These are phyloP conservation scores for Esox niger DNA, from an alignment of 2,113 vertebrate species.

Conservation along the genomic window DNA sequence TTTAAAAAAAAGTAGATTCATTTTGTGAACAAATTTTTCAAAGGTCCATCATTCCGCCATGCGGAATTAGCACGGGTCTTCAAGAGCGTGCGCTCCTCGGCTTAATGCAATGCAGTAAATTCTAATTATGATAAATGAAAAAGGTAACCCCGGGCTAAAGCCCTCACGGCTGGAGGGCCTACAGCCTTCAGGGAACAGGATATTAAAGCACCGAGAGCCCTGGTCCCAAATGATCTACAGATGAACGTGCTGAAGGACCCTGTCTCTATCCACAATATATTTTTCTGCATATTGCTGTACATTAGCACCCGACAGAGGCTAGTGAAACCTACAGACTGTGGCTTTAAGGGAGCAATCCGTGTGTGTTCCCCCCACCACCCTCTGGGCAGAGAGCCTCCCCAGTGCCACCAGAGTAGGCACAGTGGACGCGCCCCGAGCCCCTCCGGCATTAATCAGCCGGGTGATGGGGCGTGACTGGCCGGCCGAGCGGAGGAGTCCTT, in stretches of 20 bases:
- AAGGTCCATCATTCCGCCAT: background rate
- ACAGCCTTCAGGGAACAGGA: constrained; percentile 32
- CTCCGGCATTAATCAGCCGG: constrained; percentile 51
- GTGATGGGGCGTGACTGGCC: constrained; percentile 50
- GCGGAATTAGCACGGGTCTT: background rate
- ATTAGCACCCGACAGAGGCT: background rate
- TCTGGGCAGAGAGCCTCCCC: constrained; percentile 2
- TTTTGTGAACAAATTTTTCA: no score
- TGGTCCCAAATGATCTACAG: constrained; percentile 27
- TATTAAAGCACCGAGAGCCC: constrained; percentile 26
- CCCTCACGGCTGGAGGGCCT: constrained; percentile 28
- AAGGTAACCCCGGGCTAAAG: constrained; percentile 31
- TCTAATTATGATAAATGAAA: constrained; percentile 51
- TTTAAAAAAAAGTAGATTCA: no score
- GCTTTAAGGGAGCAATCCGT: no score
- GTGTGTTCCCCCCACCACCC: background rate
- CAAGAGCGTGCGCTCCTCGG: background rate
- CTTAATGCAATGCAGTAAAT: constrained; percentile 37
- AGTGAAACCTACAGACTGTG: no score
- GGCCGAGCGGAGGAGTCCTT: constrained; percentile 41
- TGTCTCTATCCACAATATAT: constrained; percentile 6
- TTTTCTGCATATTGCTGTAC: constrained; percentile 20
- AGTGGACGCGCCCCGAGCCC: constrained; percentile 10
- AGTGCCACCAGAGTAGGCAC: constrained; percentile 10
- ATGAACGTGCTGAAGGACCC: constrained; percentile 27